Conservation (phyloP, 2,113 vertebrate species). For the Carassius carassius region DNA sequence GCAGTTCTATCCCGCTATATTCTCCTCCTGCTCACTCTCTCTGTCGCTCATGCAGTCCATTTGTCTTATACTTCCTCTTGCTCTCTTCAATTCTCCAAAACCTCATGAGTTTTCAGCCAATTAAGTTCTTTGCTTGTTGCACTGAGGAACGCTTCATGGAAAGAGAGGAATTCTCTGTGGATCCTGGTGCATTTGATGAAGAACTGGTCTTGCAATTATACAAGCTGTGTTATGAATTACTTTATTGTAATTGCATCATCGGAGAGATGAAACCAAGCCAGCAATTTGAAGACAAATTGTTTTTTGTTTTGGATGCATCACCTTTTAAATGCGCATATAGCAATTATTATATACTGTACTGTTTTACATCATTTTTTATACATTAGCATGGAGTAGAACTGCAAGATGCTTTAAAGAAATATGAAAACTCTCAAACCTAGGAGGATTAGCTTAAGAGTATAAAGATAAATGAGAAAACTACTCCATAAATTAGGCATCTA, state of each 20-base stretch:
- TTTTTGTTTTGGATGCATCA: background rate
- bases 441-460: background rate
- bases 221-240: conserved; percentile 31
- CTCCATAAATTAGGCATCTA: background rate
- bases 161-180: conserved; percentile 11
- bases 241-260: conserved; percentile 9
- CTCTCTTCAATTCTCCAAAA: conserved; percentile 19
- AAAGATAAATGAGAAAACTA: background rate
- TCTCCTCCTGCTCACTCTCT: background rate
- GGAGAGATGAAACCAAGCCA: conserved; percentile 2
- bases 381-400: background rate
- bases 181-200: background rate
- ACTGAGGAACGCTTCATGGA: conserved; percentile 19
- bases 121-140: conserved; percentile 38
- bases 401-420: background rate
- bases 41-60: background rate
- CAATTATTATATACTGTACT: background rate
- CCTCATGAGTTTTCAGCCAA: conserved; percentile 25
- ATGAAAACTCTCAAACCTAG: background rate
- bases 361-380: conserved; percentile 7
- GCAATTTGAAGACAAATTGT: conserved; percentile 18
- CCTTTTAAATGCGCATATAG: background rate
- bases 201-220: conserved; percentile 28
- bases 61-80: conserved; percentile 27
- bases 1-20: background rate